phyloP scores from a whole-genome alignment of 64 coral and sea anemone species.

The Stylophora pistillata region DNA sequence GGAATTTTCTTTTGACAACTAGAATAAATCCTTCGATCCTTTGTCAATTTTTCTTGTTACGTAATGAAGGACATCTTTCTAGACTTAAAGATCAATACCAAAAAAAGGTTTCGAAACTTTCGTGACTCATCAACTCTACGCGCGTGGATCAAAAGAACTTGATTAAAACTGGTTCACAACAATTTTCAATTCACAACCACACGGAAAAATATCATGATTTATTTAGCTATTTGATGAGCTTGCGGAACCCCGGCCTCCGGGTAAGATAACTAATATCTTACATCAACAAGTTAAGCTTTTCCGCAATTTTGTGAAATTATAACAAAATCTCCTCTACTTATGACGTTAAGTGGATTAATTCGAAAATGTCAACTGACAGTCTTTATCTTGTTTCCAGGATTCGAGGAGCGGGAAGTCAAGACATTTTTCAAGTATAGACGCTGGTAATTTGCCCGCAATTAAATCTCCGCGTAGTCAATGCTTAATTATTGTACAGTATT shows the following conservation, averaged over 20 bases:
- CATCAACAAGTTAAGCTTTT: constrained; percentile 10
- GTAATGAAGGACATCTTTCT: neutral
- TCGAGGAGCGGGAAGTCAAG: neutral
- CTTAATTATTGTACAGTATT: too few species aligned
- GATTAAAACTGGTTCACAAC: constrained; percentile 23
- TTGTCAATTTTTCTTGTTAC: constrained; percentile 5
- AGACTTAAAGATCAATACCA: neutral
- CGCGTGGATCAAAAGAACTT: neutral
- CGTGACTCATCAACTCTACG: constrained; percentile 4
- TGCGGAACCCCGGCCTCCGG: neutral
- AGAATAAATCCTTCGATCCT: neutral
- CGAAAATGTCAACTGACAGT: too few species aligned
- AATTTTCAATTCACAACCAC: neutral
- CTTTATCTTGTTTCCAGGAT: too few species aligned
- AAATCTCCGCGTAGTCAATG: neutral
- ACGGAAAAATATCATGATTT: neutral
- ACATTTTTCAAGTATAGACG: neutral
- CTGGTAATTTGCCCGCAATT: neutral
- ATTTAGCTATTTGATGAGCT: too few species aligned
- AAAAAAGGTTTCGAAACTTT: neutral
- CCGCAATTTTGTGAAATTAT: neutral
- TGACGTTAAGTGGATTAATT: neutral
- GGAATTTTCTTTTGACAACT: neutral
- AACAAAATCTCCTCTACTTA: neutral
- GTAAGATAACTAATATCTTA: constrained; percentile 23